Evolutionary conservation across 2,888 invertebrate genomes (phyloP), one percentile per base, ranked within the genome.

Genomic region (Argyresthia goedartella): DNA sequence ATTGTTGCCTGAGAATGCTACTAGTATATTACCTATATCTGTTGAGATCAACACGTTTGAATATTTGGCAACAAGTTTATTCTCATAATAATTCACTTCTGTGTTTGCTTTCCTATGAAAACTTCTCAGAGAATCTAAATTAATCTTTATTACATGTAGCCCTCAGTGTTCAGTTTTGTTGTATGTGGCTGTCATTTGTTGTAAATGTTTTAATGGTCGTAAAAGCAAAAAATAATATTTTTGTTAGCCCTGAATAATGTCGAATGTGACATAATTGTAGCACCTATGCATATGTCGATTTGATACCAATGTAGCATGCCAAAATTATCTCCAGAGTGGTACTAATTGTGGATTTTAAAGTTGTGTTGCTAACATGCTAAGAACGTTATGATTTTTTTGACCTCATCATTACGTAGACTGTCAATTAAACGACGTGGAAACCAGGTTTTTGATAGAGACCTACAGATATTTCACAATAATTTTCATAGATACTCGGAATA

Each of bases 341-440:
- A 25, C 25, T 25, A 25, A 25, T 25, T 25, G 25, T 25, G 25
- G 25, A 25, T 4, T 25, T 25, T 25, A 4, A 25, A 25, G 14
- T 44, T 44, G 44, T 44, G 44, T 44, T 39, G 34, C 48, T 48
- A 48, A 48, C 48, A 48, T 48, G 48, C 48, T 35, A 48, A 8
- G 48, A 25, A 25, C 2, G 25, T 48, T n/a, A 35, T 15, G 14
- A 36, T 14, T 48, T 35, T 9, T 48, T 48, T 36, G 47, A 47
- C 48, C 36, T 10, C 15, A 35, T 48, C 13, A 15, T 36, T 36
- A 8, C n/a, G 8, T 36, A n/a, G 1, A n/a, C 14, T 35, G 14
- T 10, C 1, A 47, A 34, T 47, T 33, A 13, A 48, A 9, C 14
- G 48, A 15, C 15, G 48, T 48, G 48, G 48, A 35, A 36, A 39